phyloP scores from a whole-genome alignment of 2,888 invertebrate species.

The Cerastis leucographa region DNA sequence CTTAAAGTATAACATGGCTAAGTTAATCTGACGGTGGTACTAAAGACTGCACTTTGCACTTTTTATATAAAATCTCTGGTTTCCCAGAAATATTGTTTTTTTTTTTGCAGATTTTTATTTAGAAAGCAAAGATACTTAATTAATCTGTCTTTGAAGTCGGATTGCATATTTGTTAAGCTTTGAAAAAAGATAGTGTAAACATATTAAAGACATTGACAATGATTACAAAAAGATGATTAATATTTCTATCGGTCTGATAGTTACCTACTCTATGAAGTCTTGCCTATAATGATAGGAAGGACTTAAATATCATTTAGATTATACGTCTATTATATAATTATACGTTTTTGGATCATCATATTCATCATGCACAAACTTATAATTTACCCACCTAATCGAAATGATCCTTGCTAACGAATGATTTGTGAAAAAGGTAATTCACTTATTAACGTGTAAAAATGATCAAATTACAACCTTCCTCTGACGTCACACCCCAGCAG shows the following conservation, averaged over 20 bases:
- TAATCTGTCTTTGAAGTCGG: not conserved
- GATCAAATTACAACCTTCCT: constrained; percentile 3
- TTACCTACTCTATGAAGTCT: not conserved
- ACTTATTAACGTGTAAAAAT: not conserved
- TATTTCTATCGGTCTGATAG: not conserved
- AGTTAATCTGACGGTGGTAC: constrained; percentile 22
- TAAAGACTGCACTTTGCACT: constrained; percentile 17
- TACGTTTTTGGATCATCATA: too few relatives aligned
- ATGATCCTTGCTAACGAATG: not conserved
- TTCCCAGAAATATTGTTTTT: not conserved
- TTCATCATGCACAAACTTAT: too few relatives aligned
- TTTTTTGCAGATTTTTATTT: not conserved
- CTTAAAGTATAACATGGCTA: constrained; percentile 20
- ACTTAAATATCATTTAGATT: not conserved
- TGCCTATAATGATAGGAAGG: not conserved
- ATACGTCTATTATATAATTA: too few relatives aligned
- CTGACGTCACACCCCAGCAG: constrained; percentile 10
- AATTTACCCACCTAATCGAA: not conserved
- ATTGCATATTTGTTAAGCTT: not conserved
- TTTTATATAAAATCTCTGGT: constrained; percentile 4
- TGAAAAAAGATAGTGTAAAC: not conserved
- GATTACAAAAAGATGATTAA: not conserved
- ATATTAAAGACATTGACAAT: not conserved
- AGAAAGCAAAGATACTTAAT: not conserved
- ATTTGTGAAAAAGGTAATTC: not conserved